These are phyloP conservation scores for Drosophila pallidifrons DNA, from an alignment of 1,140 invertebrate species.

Conservation along the genomic window DNA sequence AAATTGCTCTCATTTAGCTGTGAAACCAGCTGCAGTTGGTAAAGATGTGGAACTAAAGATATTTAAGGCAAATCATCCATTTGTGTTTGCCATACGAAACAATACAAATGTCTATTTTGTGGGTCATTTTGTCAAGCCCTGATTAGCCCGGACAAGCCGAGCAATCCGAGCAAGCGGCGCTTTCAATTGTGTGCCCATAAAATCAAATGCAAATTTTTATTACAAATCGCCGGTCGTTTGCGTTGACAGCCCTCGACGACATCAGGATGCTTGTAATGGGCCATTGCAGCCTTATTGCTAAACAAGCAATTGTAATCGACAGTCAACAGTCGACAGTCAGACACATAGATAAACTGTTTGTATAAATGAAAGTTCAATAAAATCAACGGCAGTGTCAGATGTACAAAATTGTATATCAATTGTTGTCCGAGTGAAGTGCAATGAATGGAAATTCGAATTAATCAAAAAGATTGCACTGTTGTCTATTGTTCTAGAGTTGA, in stretches of 20 bases:
- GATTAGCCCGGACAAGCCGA: constrained; percentile 15
- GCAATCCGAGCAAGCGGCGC: not conserved
- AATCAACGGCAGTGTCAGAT: not conserved
- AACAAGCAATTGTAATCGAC: constrained; percentile 56
- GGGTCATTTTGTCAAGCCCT: constrained; percentile 72
- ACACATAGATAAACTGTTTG: not conserved
- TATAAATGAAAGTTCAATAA: not conserved
- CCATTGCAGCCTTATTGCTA: constrained; percentile 60
- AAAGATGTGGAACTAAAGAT: constrained; percentile 56
- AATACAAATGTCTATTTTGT: constrained; percentile 65
- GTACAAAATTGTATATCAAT: not conserved
- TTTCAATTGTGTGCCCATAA: not conserved
- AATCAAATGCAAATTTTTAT: constrained; percentile 22
- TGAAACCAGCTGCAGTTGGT: constrained; percentile 5
- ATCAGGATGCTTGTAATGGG: not conserved
- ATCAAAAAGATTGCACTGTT: not conserved
- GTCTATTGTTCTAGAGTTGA: not conserved
- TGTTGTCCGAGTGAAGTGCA: not conserved
- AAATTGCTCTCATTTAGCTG: constrained; percentile 19
- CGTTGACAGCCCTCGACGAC: constrained; percentile 3
- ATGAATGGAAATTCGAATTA: not conserved
- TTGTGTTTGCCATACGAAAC: constrained; percentile 74
- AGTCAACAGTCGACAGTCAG: constrained; percentile 13
- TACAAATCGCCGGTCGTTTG: constrained; percentile 11
- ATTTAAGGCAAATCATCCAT: constrained; percentile 75